Percentiles rank a stretch among this genome's conserved stretches.
These are phyloP conservation scores for Silurus glanis DNA, from an alignment of 2,113 vertebrate genomes.

Conservation along the genomic window DNA sequence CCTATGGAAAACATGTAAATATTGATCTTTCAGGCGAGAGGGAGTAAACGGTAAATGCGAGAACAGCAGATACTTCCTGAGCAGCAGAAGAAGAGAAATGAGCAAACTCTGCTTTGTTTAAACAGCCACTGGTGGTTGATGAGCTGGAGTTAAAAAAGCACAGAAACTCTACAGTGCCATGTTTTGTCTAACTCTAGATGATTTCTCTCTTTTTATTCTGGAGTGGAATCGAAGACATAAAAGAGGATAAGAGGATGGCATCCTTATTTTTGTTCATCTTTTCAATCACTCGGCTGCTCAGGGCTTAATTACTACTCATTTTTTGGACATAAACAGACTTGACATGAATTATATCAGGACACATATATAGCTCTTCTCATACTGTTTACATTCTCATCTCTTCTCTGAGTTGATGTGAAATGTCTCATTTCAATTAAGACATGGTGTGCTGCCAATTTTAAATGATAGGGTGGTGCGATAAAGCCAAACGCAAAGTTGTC, in stretches of 20 bases:
- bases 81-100: slow-evolving; percentile 58
- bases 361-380: neutral
- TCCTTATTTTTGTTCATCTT: slow-evolving; percentile 11
- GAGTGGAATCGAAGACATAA: slow-evolving; percentile 53
- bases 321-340: neutral
- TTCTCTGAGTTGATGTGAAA: neutral
- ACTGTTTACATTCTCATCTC: neutral
- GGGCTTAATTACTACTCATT: neutral
- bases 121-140: slow-evolving; percentile 63
- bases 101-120: slow-evolving; percentile 66
- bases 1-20: slow-evolving; percentile 60
- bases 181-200: slow-evolving; percentile 55
- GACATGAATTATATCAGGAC: neutral
- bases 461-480: neutral
- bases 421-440: neutral
- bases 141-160: slow-evolving; percentile 56
- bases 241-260: slow-evolving; percentile 49
- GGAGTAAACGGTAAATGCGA: slow-evolving; percentile 52
- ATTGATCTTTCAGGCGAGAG: slow-evolving; percentile 58
- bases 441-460: neutral
- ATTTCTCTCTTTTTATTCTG: slow-evolving; percentile 50
- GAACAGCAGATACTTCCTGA: slow-evolving; percentile 43
- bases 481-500: neutral
- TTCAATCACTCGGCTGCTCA: neutral
- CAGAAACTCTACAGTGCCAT: slow-evolving; percentile 43